phyloP scores from a whole-genome alignment of 92 coral and sea anemone species.

The Heteractis magnifica region DNA sequence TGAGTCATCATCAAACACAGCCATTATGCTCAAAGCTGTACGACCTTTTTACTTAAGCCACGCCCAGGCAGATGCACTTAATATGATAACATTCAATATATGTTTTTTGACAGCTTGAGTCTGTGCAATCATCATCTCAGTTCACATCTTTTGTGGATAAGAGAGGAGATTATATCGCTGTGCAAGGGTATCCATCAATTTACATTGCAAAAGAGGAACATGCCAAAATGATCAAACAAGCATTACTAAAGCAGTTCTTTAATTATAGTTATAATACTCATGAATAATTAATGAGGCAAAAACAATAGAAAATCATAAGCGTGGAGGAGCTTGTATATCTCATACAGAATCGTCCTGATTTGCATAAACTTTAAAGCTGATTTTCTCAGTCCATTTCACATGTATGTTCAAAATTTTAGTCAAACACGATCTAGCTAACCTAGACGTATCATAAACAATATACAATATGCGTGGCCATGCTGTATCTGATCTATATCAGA shows the following conservation, averaged over 20 bases:
- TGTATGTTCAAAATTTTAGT: too few relatives aligned
- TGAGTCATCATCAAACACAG: background rate
- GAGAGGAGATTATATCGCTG: slow-evolving; percentile 2
- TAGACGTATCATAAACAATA: too few relatives aligned
- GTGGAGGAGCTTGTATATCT: too few relatives aligned
- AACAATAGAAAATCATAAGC: too few relatives aligned
- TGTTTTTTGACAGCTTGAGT: slow-evolving; percentile 20
- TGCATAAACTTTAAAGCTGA: too few relatives aligned
- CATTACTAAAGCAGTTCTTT: slow-evolving; percentile 41
- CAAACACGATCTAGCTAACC: too few relatives aligned
- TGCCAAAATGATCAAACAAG: slow-evolving; percentile 21
- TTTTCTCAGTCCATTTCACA: too few relatives aligned
- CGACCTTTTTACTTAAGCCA: background rate
- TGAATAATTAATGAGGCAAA: too few relatives aligned
- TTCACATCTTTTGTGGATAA: slow-evolving; percentile 16
- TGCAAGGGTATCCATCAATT: slow-evolving; percentile 41
- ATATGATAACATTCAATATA: background rate
- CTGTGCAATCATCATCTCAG: slow-evolving; percentile 22
- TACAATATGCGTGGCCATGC: too few relatives aligned
- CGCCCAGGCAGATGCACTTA: background rate
- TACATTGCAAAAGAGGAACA: slow-evolving; percentile 37
- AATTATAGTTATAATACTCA: too few relatives aligned
- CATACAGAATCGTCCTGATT: too few relatives aligned
- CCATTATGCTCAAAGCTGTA: background rate
- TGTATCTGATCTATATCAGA: too few relatives aligned